Evolutionary conservation across 2,113 vertebrate genomes (phyloP), one percentile per base, ranked within the genome.

Genomic region (Callipepla californica): DNA sequence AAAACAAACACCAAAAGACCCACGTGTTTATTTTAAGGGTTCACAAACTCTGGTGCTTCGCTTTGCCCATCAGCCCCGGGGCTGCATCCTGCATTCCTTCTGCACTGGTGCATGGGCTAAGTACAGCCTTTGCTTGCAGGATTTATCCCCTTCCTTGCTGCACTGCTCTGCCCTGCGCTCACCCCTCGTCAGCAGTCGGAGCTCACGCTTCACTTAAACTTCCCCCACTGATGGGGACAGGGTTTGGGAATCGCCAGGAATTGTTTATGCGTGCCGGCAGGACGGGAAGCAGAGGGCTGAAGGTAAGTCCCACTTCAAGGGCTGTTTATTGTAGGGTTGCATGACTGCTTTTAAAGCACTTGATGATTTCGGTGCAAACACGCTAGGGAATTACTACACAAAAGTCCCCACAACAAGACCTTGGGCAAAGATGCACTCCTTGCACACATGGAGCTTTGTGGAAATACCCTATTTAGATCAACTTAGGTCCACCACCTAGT

Each of bases 281-380:
- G 80, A 91, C 62, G 65, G 80, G 89, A 81, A 89, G 80, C 85
- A 92, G 93, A 85, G 80, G 25, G 70, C n/a, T 62, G 58, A 44
- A 55, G 1, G 38, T 70, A 50, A 72, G 62, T 85, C 85, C 75
- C 1, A 13, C 69, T 76, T 61, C 51, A 13, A 25, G 0, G 8
- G 48, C 78, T 65, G 1, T 28, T 70, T 44, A 9, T 32, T 12
- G 12, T 1, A 19, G 59, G 34, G 42, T 11, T 2, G 1, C 42
- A 32, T 1, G 7, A n/a, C 47, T 8, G 28, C 51, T 86, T 55
- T 36, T 32, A 12, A 79, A n/a, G 62, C 23, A 14, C 28, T 70
- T 13, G 13, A n/a, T 0, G 0, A 48, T 44, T 19, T 47, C 7
- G 0, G 6, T 13, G 75, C 58, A 25, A 59, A 59, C 4, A 0